Conservation (phyloP, 2,888 invertebrate genomes). For the Oscheius sp. region DNA sequence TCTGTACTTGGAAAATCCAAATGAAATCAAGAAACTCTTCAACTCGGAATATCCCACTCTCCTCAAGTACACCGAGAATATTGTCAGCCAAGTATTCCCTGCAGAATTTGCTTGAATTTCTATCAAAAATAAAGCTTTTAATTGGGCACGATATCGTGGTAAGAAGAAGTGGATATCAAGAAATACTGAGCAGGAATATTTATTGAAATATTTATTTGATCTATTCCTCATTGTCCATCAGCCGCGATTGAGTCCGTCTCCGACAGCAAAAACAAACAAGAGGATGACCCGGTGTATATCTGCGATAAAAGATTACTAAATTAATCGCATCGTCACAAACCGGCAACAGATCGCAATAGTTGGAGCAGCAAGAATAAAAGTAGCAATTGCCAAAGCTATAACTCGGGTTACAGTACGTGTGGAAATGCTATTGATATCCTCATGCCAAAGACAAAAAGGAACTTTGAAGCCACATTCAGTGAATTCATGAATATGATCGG, state of each 20-base stretch:
- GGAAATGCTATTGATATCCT: neutral
- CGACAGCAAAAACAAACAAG: slow-evolving; percentile 15
- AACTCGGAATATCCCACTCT: slow-evolving; percentile 23
- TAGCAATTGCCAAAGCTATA: neutral
- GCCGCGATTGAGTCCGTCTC: neutral
- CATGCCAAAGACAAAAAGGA: slow-evolving; percentile 15
- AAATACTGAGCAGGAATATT: no score
- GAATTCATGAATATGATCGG: neutral
- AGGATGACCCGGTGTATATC: slow-evolving; percentile 14
- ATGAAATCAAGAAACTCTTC: slow-evolving; percentile 11
- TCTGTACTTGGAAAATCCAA: neutral
- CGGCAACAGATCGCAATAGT: slow-evolving; percentile 11
- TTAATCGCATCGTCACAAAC: neutral
- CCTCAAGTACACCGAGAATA: neutral
- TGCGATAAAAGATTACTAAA: neutral
- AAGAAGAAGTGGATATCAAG: no score
- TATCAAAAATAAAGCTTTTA: neutral
- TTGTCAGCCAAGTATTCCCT: neutral
- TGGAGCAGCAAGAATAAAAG: slow-evolving; percentile 1
- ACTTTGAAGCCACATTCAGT: slow-evolving; percentile 10
- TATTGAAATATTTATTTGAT: no score
- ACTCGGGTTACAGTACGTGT: slow-evolving; percentile 16
- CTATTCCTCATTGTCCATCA: no score
- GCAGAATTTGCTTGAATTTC: neutral
- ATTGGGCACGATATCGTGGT: no score